Base-by-base conservation (phyloP, 2,888 invertebrate genomes). In the Fragum sueziense region DNA sequence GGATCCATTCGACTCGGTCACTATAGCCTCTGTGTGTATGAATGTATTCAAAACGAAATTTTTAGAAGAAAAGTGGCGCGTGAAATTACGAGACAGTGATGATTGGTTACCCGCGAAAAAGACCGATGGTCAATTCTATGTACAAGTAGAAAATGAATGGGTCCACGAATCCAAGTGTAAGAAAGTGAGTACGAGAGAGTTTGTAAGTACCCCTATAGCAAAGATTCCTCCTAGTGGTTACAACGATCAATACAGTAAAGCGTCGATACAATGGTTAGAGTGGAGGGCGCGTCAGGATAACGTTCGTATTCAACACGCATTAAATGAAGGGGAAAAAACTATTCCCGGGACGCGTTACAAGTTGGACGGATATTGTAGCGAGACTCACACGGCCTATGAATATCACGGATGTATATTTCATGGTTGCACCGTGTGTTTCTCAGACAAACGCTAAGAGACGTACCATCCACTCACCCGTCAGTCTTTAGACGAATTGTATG, bases 391-490 rank as follows among this genome's bases (percentile, higher is more conserved):
- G 9, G 81, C 67, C 3, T 78, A 71, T 59, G 81, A 82, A 34
- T 82, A 31, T 34, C 75, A 75, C 33, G 78, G 81, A 14, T 82
- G 81, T n/a, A 47, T 82, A 1, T 82, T 71, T 67, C 82, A 80
- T 27, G 76, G 67, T 0, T 79, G 79, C 47, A 41, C 68, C 25
- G 27, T 1, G 6, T 80, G 76, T 62, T 82, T 68, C 52, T 74
- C 51, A 4, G 65, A 59, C 1, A 57, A 73, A 27, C 22, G 67
- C 20, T 65, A 71, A 37, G 37, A 47, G 41, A 73, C 41, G 2
- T 31, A 20, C 51, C 62, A 65, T 27, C 74, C 65, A 7, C 17
- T 61, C 27, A 79, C 76, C 1, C 51, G 70, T 17, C 67, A 79
- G 25, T 76, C 81, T 1, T 71, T 83, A 75, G 22, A 67, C 2